phyloP scores from a whole-genome alignment of 2,888 invertebrate genomes.

The Eupithecia exiguata region DNA sequence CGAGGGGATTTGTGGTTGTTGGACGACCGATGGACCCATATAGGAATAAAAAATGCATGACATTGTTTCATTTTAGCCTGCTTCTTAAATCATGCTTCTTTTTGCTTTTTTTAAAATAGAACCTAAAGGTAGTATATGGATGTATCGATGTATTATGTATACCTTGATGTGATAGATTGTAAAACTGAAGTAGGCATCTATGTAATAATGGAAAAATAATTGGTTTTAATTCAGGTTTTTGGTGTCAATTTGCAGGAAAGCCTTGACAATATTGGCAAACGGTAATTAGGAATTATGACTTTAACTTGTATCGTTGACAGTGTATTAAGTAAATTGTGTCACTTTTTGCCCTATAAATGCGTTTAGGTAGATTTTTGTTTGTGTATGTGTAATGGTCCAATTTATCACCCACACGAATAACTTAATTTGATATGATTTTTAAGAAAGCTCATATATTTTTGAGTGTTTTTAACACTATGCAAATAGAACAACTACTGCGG shows the following conservation, averaged over 20 bases:
- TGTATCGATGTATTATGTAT: not conserved
- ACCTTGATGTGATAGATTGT: constrained; percentile 1
- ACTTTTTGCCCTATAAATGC: not conserved
- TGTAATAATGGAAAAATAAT: not conserved
- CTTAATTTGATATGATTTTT: not conserved
- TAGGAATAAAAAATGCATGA: not conserved
- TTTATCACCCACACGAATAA: not conserved
- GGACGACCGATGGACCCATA: not conserved
- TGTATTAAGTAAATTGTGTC: not conserved
- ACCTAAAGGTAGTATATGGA: not conserved
- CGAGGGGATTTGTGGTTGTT: not conserved
- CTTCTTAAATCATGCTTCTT: not conserved
- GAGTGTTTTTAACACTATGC: not conserved
- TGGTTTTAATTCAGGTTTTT: constrained; percentile 1
- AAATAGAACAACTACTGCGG: no score
- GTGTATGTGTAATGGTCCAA: not conserved
- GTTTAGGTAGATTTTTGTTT: not conserved
- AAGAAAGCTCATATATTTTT: not conserved
- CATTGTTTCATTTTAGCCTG: not conserved
- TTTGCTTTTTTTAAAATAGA: not conserved
- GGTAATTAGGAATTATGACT: not conserved
- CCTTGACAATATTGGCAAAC: not conserved
- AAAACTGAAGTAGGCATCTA: not conserved
- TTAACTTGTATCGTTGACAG: not conserved
- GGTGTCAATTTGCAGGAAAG: not conserved